Conservation (phyloP, 2,113 vertebrate genomes). For the Beaufortia kweichowensis region DNA sequence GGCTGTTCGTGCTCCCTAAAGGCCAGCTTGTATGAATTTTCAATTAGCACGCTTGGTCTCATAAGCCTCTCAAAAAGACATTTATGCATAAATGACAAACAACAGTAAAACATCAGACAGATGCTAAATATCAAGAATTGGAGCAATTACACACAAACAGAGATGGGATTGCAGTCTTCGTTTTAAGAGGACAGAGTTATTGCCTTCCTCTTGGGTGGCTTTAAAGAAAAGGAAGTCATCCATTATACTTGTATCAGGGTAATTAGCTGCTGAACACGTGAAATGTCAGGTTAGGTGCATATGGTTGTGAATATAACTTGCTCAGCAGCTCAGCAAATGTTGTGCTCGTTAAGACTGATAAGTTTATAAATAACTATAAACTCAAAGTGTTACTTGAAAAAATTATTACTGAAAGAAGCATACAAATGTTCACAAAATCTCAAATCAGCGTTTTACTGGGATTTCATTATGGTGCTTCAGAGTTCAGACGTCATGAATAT, state of each 20-base stretch:
- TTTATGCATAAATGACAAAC: conserved; percentile 24
- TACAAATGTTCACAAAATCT: background rate
- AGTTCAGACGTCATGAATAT: background rate
- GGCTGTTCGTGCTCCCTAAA: conserved; percentile 34
- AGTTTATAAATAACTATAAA: background rate
- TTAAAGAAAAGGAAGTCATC: conserved; percentile 27
- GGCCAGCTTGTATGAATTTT: conserved; percentile 41
- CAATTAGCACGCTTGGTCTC: conserved; percentile 52
- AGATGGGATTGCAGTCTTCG: background rate
- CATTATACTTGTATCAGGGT: background rate
- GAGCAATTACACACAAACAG: background rate
- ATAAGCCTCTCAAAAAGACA: conserved; percentile 39
- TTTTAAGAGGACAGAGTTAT: background rate
- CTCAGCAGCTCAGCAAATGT: background rate
- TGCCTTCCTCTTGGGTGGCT: background rate
- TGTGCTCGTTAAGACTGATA: background rate
- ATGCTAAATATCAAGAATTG: conserved; percentile 24
- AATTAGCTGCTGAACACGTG: conserved; percentile 24
- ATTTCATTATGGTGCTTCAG: too few species aligned
- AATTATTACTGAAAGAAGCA: too few species aligned
- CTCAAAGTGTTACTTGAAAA: background rate
- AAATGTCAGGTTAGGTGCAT: background rate
- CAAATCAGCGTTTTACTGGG: background rate
- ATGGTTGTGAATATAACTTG: background rate
- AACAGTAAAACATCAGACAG: conserved; percentile 32